Evolutionary conservation across 2,113 vertebrate species (phyloP), one percentile per base, ranked within the genome.

Genomic region (Ranitomeya variabilis): DNA sequence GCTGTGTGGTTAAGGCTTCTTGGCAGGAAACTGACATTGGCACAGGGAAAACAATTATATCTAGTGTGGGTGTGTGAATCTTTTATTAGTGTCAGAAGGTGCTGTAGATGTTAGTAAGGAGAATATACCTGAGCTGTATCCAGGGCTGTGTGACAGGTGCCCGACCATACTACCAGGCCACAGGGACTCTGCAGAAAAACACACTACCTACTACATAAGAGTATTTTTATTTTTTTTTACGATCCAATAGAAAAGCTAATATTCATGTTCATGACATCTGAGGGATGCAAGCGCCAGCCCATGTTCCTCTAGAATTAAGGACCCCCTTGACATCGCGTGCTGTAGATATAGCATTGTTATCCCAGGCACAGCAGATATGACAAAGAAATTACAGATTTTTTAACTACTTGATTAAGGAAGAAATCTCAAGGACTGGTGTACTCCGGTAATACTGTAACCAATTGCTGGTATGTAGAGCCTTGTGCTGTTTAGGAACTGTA

Each of bases 41-140:
- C 64, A 69, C 11, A 23, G 37, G 26, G 23, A 54, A 83, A 83
- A 83, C 66, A 67, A 83, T 83, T 83, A 69, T 13, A 45, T 69
- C 69, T 45, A 45, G 37, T 83, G 62, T 69, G 31, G 71, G 71
- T 9, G 26, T 81, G 80, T 45, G 57, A 37, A 45, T n/a, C 81
- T 52, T 51, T 19, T 6, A 67, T 62, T 66, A n/a, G 7, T 82
- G 59, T 15, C 59, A 23, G 59, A 82, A 60, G 57, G 16, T 31
- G 55, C 14, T 18, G 11, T 77, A 54, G 4, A 69, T 5, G 15
- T 69, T 69, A 26, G 23, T 69, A 11, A 11, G 11, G 74, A 77
- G 52, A 54, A 54, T 51, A 64, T 57, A 57, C 55, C 55, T 57
- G 55, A 57, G 12, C 7, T 7, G 55, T 13, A 13, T 57, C 8